A percentile compares a stretch with the other conserved stretches of the same genome.
Conservation (phyloP, 2,797 vertebrate species). For the Sciurus vulgaris region DNA sequence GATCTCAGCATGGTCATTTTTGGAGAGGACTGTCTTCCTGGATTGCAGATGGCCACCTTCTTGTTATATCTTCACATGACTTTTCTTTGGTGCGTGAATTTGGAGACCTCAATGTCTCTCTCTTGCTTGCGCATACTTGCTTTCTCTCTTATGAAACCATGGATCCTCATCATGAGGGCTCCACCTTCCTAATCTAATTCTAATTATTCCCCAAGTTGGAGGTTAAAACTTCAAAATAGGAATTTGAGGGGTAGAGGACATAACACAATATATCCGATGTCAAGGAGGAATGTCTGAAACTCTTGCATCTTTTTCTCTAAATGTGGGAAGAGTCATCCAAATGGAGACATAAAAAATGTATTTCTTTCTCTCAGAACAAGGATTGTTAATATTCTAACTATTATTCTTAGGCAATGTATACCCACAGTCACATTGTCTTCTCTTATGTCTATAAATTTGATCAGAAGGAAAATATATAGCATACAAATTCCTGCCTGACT, state of each 20-base stretch:
- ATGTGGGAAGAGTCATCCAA: neutral
- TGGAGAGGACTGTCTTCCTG: neutral
- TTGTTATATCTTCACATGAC: neutral
- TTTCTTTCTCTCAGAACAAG: neutral
- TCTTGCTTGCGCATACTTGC: neutral
- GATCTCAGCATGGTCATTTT: neutral
- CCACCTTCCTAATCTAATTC: neutral
- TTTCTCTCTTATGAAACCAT: neutral
- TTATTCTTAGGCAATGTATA: neutral
- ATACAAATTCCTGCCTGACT: neutral
- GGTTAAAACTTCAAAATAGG: neutral
- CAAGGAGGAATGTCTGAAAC: neutral
- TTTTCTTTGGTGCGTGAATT: neutral
- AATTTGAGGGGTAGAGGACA: neutral
- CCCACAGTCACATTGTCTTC: neutral
- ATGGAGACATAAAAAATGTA: neutral
- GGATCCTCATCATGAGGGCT: neutral
- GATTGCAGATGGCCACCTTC: neutral
- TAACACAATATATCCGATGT: neutral
- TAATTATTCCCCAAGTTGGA: neutral
- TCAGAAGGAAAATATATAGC: neutral
- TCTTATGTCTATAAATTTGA: neutral
- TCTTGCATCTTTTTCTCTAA: conserved; percentile 4
- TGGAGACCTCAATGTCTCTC: neutral
- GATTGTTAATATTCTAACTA: neutral